Evolutionary conservation across 2,888 invertebrate genomes (phyloP).

Genomic region (Carcina quercana): DNA sequence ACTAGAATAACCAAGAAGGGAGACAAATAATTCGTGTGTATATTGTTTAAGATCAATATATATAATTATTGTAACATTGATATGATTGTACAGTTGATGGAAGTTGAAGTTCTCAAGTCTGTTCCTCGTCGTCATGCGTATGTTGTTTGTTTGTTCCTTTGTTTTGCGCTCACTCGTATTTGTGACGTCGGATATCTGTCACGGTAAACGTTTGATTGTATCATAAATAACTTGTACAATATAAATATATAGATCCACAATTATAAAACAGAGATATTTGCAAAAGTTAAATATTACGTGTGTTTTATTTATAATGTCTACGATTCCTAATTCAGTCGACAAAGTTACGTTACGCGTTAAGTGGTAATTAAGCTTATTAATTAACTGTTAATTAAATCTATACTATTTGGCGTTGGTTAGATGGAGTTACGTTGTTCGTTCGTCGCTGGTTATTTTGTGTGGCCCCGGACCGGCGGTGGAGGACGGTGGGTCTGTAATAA

Average conservation of each 20-base stretch:
- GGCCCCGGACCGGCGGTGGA: slow-evolving; percentile 76
- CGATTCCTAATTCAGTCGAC: slow-evolving; percentile 36
- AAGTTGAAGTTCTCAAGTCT: slow-evolving; percentile 47
- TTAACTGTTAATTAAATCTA: slow-evolving; percentile 30
- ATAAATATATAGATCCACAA: slow-evolving; percentile 76
- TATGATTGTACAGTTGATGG: slow-evolving; percentile 57
- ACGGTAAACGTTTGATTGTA: slow-evolving; percentile 61
- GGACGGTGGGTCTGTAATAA: too few relatives aligned
- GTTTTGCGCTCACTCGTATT: slow-evolving; percentile 39
- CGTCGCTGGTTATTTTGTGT: slow-evolving; percentile 60
- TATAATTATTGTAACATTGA: slow-evolving; percentile 50
- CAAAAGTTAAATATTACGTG: slow-evolving; percentile 64
- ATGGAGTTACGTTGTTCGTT: slow-evolving; percentile 21
- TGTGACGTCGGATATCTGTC: slow-evolving; percentile 46
- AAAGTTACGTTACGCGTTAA: slow-evolving; percentile 30
- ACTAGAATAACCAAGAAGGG: slow-evolving; percentile 52
- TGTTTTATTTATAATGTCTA: slow-evolving; percentile 50
- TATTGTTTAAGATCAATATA: slow-evolving; percentile 63
- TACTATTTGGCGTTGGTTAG: slow-evolving; percentile 31
- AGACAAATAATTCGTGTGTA: slow-evolving; percentile 73
- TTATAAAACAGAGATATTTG: slow-evolving; percentile 76
- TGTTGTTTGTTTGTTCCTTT: slow-evolving; percentile 40
- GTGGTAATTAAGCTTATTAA: slow-evolving; percentile 32
- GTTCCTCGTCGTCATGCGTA: slow-evolving; percentile 39
- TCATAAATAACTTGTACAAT: slow-evolving; percentile 73